phyloP scores from a whole-genome alignment of 2,888 invertebrate genomes.

The Chrysina gloriosa region DNA sequence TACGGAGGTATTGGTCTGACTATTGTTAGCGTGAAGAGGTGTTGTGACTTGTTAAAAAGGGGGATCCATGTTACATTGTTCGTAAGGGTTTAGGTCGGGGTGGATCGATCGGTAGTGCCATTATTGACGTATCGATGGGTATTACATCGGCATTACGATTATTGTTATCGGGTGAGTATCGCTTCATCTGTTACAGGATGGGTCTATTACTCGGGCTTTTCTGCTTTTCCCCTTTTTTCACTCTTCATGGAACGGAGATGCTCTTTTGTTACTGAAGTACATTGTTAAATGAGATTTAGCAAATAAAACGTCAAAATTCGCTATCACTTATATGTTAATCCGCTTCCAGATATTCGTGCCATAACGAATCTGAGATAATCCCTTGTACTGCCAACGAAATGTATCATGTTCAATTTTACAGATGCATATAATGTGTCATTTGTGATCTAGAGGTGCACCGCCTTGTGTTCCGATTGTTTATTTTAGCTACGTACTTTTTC shows the following conservation, averaged over 20 bases:
- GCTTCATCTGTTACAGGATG: constrained; percentile 43
- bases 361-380: too few relatives aligned
- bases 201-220: constrained; percentile 31
- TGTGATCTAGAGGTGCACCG: too few relatives aligned
- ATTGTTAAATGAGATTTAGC: constrained; percentile 54
- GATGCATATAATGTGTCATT: too few relatives aligned
- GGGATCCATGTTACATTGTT: constrained; percentile 54
- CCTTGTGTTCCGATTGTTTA: too few relatives aligned
- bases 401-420: too few relatives aligned
- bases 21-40: constrained; percentile 61
- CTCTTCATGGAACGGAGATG: constrained; percentile 46
- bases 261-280: constrained; percentile 52
- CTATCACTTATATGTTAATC: background rate
- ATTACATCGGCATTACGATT: constrained; percentile 38
- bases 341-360: too few relatives aligned
- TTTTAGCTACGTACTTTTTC: too few relatives aligned
- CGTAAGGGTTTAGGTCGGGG: constrained; percentile 44
- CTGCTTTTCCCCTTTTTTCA: constrained; percentile 29
- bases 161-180: constrained; percentile 34
- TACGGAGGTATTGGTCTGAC: constrained; percentile 50
- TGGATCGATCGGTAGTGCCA: constrained; percentile 50
- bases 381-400: too few relatives aligned
- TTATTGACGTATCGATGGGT: constrained; percentile 58
- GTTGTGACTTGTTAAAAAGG: constrained; percentile 60
- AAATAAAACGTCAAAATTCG: constrained; percentile 48